phyloP scores from a whole-genome alignment of 2,888 invertebrate species.

The Branchellion lobata region DNA sequence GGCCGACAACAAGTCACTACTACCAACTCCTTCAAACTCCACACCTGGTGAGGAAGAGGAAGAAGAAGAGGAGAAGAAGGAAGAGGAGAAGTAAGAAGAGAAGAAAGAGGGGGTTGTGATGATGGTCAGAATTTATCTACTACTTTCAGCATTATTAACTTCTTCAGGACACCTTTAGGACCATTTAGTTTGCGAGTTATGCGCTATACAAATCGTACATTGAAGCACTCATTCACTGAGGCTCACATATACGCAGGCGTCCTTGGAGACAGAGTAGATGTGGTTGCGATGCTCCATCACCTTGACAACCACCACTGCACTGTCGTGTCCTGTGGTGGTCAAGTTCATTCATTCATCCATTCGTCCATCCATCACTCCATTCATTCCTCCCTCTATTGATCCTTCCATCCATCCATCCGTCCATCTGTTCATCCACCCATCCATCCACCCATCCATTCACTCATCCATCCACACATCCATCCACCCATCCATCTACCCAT shows the following conservation, averaged over 20 bases:
- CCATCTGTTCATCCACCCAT: too few species aligned
- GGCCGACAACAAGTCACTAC: neutral
- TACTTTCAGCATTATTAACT: too few species aligned
- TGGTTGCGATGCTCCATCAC: conserved; percentile 62
- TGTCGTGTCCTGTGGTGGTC: conserved; percentile 56
- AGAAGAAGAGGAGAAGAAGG: neutral
- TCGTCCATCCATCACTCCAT: too few species aligned
- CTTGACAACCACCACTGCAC: conserved; percentile 61
- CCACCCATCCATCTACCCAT: too few species aligned
- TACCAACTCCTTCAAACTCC: neutral
- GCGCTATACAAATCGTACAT: too few species aligned
- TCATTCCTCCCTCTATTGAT: too few species aligned
- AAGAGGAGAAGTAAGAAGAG: neutral
- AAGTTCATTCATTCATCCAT: too few species aligned
- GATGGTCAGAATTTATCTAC: too few species aligned
- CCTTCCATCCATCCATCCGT: too few species aligned
- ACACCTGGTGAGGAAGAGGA: neutral
- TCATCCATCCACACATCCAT: too few species aligned
- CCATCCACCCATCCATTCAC: too few species aligned
- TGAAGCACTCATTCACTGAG: neutral
- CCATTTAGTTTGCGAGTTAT: too few species aligned
- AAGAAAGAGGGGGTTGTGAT: neutral
- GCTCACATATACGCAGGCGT: conserved; percentile 56
- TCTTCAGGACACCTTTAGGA: neutral
- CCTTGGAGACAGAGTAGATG: conserved; percentile 62